Base-by-base conservation (phyloP, 2,113 vertebrate genomes). In the Protobothrops flavoviridis region DNA sequence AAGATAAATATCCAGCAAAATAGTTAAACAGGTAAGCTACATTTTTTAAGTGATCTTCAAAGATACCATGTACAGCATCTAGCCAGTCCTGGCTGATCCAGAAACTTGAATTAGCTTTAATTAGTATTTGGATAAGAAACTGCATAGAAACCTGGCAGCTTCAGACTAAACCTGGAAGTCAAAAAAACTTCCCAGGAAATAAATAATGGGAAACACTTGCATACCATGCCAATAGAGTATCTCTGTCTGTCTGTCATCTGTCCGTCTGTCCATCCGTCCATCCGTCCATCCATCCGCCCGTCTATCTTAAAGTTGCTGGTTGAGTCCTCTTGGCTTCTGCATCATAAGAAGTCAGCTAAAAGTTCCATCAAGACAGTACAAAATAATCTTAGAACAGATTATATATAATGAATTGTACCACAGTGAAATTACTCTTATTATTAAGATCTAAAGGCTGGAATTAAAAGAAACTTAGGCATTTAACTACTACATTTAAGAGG, bases 231-330 rank as follows among this genome's bases (percentile, higher is more conserved):
- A 81, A 39, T 33, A 48, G 48, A 48, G 48, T 50, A 50, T 50
- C 7, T 64, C 61, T 13, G 3, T 69, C 61, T 13, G 1, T n/a
- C 26, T 64, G 0, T 64, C 59, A 6, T 64, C 61, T 13, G 3
- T n/a, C 26, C 5, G 1, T n/a, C 26, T n/a, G 1, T 29, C 61
- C 4, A 1, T 52, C 52, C 0, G 11, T 52, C 52, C n/a, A n/a
- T n/a, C 61, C 4, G 5, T 17, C n/a, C 13, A 17, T 33, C 12
- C 2, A 15, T 20, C n/a, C 0, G 20, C 3, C 15, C 7, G 39
- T 21, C 69, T 6, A 39, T 81, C 15, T 81, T 33, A 39, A 33
- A 39, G 13, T 74, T 81, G 17, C 69, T 81, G 69, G 69, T 39
- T 43, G 15, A 81, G 33, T 81, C 69, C 33, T 81, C 33, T 81